These are phyloP conservation scores for Epistrophe eligans DNA, from an alignment of 2,888 invertebrate species.

Conservation along the genomic window DNA sequence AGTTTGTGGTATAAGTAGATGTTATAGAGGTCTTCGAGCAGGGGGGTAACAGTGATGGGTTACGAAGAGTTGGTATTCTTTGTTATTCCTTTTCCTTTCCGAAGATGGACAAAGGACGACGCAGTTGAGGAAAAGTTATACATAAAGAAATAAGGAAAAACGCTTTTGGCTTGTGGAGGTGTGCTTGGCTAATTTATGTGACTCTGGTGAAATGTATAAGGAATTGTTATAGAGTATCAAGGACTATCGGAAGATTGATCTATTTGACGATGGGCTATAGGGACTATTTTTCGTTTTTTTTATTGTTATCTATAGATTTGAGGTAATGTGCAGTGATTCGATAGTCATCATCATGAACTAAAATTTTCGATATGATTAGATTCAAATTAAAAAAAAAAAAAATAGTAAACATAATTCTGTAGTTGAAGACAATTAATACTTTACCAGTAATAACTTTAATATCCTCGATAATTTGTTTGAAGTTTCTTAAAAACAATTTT, in stretches of 20 bases:
- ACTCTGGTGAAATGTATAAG: conserved; percentile 35
- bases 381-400: too few relatives aligned
- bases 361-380: neutral
- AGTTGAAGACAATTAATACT: too few relatives aligned
- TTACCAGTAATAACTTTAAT: too few relatives aligned
- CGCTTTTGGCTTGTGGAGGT: conserved; percentile 39
- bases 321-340: neutral
- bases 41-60: neutral
- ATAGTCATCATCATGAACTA: neutral
- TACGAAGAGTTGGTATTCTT: neutral
- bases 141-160: conserved; percentile 13
- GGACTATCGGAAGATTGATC: conserved; percentile 60
- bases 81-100: conserved; percentile 19
- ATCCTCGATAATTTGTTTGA: too few relatives aligned
- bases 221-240: conserved; percentile 1
- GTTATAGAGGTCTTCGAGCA: conserved; percentile 11
- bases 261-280: conserved; percentile 10
- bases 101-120: conserved; percentile 52
- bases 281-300: neutral
- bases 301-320: too few relatives aligned
- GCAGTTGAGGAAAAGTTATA: conserved; percentile 8
- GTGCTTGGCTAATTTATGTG: conserved; percentile 69
- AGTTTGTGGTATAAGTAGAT: conserved; percentile 17
- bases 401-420: too few relatives aligned
- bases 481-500: too few relatives aligned